Evolutionary conservation across 2,888 invertebrate genomes (phyloP), one percentile per base, ranked within the genome.

Genomic region (Malacosoma neustria): DNA sequence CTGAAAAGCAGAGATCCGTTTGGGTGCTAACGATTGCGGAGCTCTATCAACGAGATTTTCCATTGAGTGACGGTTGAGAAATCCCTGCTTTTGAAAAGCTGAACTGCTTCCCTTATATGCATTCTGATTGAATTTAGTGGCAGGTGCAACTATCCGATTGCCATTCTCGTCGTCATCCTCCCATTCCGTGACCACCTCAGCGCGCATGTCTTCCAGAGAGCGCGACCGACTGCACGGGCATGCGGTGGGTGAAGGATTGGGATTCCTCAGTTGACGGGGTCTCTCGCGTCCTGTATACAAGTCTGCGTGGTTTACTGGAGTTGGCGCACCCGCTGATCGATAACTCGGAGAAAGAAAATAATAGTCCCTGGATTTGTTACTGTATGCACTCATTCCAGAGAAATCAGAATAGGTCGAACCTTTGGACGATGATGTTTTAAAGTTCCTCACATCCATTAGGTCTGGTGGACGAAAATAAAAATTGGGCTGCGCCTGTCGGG

Each of bases 271-370:
- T 86, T 89, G 49, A 62, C 86, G 46, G 72, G 72, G 69, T 40
- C 77, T 64, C 47, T 82, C 81, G 41, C 79, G 65, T 35, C 55
- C 65, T 9, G 61, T 54, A 46, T 79, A 82, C 40, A 73, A 44
- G 15, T 81, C 82, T 14, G 61, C 62, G 42, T 77, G 74, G 37
- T 59, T 57, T 37, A 72, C 70, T 34, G 73, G 80, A 38, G 57
- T 87, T 61, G 61, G 90, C 79, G 54, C 90, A 79, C 90, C 91
- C 67, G 91, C 88, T 1, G 89, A 90, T 52, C 91, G 80, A 61
- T 91, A 92, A 64, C 91, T 88, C 30, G 92, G 92, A 40, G 92
- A 89, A 53, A 92, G 69, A 56, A 91, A 91, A 64, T 92, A 92
- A 57, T 87, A 87, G 49, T 87, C 70, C 48, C 81, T 54, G 48